Evolutionary conservation across 2,113 vertebrate genomes (phyloP).

Genomic region (Erythrocercus mccallii): DNA sequence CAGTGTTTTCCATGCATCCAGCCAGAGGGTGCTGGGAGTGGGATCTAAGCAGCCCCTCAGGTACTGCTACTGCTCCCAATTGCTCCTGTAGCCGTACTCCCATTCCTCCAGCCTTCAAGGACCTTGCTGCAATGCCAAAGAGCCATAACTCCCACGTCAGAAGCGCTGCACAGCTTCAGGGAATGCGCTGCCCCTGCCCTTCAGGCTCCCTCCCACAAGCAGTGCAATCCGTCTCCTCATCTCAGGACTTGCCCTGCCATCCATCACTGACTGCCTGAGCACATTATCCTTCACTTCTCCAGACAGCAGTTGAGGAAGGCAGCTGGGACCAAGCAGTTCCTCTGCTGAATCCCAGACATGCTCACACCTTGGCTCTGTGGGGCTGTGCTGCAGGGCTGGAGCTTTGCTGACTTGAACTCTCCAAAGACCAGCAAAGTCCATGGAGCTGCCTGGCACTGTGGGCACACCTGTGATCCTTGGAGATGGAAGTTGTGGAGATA

Average conservation of each 20-base stretch:
- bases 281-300: neutral
- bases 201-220: neutral
- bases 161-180: neutral
- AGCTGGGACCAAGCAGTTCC: neutral
- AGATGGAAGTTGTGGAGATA: neutral
- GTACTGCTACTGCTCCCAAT: neutral
- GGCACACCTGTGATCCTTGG: neutral
- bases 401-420: neutral
- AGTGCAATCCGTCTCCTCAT: neutral
- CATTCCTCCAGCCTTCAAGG: rapidly evolving
- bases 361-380: neutral
- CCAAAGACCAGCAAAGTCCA: rapidly evolving
- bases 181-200: neutral
- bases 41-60: neutral
- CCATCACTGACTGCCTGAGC: neutral
- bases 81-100: neutral
- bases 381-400: neutral
- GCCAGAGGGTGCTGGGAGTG: neutral
- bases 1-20: neutral
- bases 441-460: neutral
- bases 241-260: neutral
- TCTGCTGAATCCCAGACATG: neutral
- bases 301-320: neutral
- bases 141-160: rapidly evolving
- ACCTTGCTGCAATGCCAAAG: neutral